Base-by-base conservation (phyloP, 2,113 vertebrate genomes). In the Lampris incognitus region DNA sequence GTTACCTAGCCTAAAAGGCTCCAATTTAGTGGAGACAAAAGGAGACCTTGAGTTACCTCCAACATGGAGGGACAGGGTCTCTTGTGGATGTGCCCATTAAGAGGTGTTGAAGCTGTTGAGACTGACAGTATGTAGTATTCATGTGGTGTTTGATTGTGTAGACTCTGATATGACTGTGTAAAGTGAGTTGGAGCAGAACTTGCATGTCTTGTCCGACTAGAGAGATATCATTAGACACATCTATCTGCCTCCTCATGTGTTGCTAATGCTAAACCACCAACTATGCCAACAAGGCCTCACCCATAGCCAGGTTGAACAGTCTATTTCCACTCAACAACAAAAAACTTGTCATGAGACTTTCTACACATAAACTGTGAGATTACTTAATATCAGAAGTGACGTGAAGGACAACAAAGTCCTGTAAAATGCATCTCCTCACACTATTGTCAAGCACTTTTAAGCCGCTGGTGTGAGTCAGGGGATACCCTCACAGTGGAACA, bases 191-290 rank as follows among this genome's bases (percentile, higher is more conserved):
- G 49, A 64, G 66, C 86, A 77, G 83, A 87, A 74, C 87, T 56
- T 57, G 79, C 48, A 6, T 84, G 83, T 58, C 64, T 79, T 72
- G 46, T 79, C 69, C 66, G 57, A 74, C 76, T 76, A 40, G 72
- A 69, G 82, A 69, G 74, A 82, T 51, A 59, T 88, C 83, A 87
- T 11, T 85, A 82, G 75, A 90, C 85, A 77, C 79, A 83, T 74
- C 79, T 81, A 65, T 72, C 85, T 78, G 87, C 74, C 77, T 69
- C 9, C 41, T 74, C 91, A 87, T 78, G 91, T 89, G 69, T 73
- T 49, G 74, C 85, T 89, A 88, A 91, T 72, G 9, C 44, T 50
- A 61, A 85, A 83, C 69, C 84, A 78, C 84, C 59, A 39, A 52
- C 65, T 86, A 80, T 50, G 50, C 55, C 81, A 86, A 87, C 83